Percentiles rank a stretch among this genome's conserved stretches.
Evolutionary conservation across 2,113 vertebrate species (phyloP).

Genomic region (Planiliza haematocheilus): DNA sequence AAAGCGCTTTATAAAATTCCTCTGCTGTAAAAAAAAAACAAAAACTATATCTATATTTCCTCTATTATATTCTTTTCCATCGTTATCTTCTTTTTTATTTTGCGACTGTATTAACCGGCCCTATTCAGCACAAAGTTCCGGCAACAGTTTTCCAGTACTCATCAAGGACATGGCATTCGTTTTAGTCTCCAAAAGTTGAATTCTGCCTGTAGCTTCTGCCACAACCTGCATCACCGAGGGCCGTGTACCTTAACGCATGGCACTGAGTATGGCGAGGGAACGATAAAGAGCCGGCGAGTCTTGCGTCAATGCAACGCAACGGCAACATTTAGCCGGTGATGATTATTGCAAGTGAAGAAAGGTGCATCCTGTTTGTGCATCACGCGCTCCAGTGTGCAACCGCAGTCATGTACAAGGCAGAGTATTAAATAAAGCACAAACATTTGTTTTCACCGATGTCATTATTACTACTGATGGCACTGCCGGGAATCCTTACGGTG

Average conservation of each 20-base stretch:
- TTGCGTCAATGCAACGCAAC: too few relatives aligned
- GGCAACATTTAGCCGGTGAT: not conserved
- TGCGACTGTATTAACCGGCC: not conserved
- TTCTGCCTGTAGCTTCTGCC: not conserved
- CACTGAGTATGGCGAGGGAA: not conserved
- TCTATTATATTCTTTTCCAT: not conserved
- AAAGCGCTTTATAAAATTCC: not conserved
- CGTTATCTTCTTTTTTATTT: not conserved
- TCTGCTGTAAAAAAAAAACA: too few relatives aligned
- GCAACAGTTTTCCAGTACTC: not conserved
- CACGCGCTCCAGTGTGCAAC: too few relatives aligned
- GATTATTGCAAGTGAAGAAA: not conserved
- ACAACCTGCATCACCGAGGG: not conserved
- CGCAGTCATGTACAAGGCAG: too few relatives aligned
- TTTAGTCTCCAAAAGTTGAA: conserved; percentile 6
- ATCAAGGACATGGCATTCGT: conserved; percentile 2
- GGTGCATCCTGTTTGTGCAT: too few relatives aligned
- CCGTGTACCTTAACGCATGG: not conserved
- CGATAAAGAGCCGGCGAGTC: not conserved
- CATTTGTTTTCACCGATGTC: not conserved
- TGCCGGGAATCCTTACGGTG: not conserved
- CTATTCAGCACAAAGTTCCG: not conserved
- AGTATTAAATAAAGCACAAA: too few relatives aligned
- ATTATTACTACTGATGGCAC: conserved; percentile 6
- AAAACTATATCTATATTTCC: too few relatives aligned